phyloP scores from a whole-genome alignment of 2,113 vertebrate species.

The Melanerpes formicivorus region DNA sequence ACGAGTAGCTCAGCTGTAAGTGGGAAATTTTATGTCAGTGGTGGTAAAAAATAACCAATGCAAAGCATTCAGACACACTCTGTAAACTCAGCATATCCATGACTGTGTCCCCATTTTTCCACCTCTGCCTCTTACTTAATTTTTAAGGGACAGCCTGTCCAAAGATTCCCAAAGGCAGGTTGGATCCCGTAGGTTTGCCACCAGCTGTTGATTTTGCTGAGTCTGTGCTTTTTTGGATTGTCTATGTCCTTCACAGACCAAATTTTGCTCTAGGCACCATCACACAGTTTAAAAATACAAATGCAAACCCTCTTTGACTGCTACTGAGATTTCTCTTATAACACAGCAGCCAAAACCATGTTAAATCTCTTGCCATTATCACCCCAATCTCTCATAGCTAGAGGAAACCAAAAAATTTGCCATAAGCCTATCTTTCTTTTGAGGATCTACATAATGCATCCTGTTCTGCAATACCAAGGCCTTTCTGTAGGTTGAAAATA shows the following conservation, averaged over 20 bases:
- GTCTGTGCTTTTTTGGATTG: neutral
- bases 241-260: neutral
- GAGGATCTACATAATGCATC: neutral
- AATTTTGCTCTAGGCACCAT: neutral
- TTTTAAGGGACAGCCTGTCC: neutral
- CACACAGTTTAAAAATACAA: neutral
- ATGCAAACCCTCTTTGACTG: neutral
- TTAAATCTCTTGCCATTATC: neutral
- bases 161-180: neutral
- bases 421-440: neutral
- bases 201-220: neutral
- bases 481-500: neutral
- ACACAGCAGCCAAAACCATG: neutral
- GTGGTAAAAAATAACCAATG: neutral
- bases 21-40: neutral
- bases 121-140: neutral
- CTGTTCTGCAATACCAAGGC: neutral
- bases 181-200: neutral
- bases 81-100: neutral
- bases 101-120: neutral
- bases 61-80: neutral
- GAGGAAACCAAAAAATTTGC: neutral
- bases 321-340: neutral
- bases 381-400: neutral
- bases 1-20: neutral